A percentile compares a stretch with the other conserved stretches of the same genome.
phyloP scores from a whole-genome alignment of 2,113 vertebrate species.

The Seriola dumerili region DNA sequence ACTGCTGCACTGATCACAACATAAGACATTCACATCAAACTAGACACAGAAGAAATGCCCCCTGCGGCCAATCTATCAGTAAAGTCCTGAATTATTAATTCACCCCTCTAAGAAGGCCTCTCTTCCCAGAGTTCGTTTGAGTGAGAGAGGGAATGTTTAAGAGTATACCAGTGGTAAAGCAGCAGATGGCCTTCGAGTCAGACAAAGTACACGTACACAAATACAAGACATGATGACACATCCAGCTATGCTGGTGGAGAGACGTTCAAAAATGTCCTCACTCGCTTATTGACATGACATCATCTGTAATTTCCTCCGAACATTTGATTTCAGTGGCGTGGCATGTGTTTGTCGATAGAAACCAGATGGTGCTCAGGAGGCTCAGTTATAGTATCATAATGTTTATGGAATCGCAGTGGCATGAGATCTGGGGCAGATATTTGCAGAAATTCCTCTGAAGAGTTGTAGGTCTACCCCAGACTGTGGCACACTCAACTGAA shows the following conservation, averaged over 20 bases:
- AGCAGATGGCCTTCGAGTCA: conserved; percentile 61
- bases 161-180: conserved; percentile 38
- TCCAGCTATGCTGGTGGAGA: conserved; percentile 52
- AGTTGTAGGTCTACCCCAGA: background rate
- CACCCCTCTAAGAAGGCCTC: conserved; percentile 45
- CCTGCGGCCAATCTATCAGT: conserved; percentile 55
- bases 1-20: conserved; percentile 45
- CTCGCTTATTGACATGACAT: conserved; percentile 71
- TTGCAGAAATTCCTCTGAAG: conserved; percentile 15
- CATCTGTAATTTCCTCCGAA: conserved; percentile 65
- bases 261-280: conserved; percentile 37
- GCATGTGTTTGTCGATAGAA: conserved; percentile 66
- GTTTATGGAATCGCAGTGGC: conserved; percentile 55
- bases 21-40: conserved; percentile 46
- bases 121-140: background rate
- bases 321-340: conserved; percentile 62
- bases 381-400: conserved; percentile 51
- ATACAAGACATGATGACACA: conserved; percentile 43
- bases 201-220: conserved; percentile 31
- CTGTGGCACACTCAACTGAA: background rate
- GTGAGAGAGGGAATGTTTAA: conserved; percentile 12
- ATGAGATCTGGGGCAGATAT: conserved; percentile 64
- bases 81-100: conserved; percentile 74
- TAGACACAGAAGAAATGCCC: conserved; percentile 44
- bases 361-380: conserved; percentile 74